Percentiles rank a stretch among this genome's conserved stretches.
These are phyloP conservation scores for Trichomalopsis sarcophagae DNA, from an alignment of 1,140 invertebrate species.

Conservation along the genomic window DNA sequence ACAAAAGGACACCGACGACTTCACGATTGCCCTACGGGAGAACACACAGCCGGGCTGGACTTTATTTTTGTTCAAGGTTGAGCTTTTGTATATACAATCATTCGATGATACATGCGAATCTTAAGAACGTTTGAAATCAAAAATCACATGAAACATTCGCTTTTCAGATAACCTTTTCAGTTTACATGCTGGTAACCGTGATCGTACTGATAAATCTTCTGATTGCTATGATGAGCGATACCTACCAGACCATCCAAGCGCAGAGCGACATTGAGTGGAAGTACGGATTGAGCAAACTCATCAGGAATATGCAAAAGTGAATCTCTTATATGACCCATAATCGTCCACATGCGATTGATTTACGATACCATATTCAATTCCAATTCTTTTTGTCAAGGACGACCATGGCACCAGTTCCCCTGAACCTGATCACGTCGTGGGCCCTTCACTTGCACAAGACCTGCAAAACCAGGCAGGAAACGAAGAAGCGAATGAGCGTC, in stretches of 20 bases:
- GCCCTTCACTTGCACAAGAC: conserved; percentile 84
- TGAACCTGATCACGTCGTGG: conserved; percentile 97
- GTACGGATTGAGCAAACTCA: conserved; percentile 98
- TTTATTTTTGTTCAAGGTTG: conserved; percentile 86
- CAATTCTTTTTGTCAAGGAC: conserved; percentile 78
- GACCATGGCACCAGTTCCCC: conserved; percentile 94
- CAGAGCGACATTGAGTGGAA: conserved; percentile 99
- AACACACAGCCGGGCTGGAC: conserved; percentile 83
- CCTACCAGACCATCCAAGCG: conserved; percentile 98
- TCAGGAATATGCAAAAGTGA: conserved; percentile 94
- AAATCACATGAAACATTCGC: neutral
- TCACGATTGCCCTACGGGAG: conserved; percentile 74
- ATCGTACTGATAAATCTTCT: conserved; percentile 99
- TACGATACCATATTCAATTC: neutral
- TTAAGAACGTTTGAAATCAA: neutral
- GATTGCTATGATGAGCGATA: conserved; percentile 99
- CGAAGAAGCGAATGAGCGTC: conserved; percentile 58
- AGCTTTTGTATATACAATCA: neutral
- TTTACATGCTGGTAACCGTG: conserved; percentile 98
- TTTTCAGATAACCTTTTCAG: conserved; percentile 69
- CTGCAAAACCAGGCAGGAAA: conserved; percentile 55
- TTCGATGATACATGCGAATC: neutral
- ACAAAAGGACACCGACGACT: conserved; percentile 90
- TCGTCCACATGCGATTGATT: neutral
- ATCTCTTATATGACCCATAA: conserved; percentile 34